Conservation (phyloP, 2,888 invertebrate genomes). For the Athalia rosae region DNA sequence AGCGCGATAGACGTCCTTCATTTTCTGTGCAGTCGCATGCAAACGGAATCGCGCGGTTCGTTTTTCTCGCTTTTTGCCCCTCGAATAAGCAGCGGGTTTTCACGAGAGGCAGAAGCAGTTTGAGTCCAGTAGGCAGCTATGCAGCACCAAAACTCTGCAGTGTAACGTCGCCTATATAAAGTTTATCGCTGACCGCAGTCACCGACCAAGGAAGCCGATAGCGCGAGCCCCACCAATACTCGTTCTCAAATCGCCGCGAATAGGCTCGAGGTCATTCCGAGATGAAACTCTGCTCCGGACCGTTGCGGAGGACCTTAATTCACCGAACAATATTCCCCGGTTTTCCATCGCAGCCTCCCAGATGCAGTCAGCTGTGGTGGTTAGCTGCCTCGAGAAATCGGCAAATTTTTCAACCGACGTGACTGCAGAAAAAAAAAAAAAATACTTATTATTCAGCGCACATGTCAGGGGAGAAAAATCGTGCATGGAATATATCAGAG, state of each 20-base stretch:
- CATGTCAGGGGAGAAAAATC: too few species aligned
- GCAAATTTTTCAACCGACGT: too few species aligned
- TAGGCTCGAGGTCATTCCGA: conserved; percentile 28
- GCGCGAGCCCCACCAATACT: conserved; percentile 26
- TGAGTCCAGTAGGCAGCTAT: background rate
- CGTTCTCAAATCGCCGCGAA: conserved; percentile 50
- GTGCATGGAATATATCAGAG: too few species aligned
- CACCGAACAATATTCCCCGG: background rate
- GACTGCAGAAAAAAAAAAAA: too few species aligned
- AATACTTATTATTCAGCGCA: too few species aligned
- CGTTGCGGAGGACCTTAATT: conserved; percentile 39
- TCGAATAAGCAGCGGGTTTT: too few species aligned
- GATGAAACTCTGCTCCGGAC: conserved; percentile 44
- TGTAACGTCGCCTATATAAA: conserved; percentile 5
- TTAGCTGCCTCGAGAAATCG: too few species aligned
- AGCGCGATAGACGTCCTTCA: conserved; percentile 27
- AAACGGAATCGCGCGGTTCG: conserved; percentile 6
- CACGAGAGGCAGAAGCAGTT: background rate
- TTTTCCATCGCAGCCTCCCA: background rate
- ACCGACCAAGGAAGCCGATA: conserved; percentile 59
- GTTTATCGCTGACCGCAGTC: conserved; percentile 49
- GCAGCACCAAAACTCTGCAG: conserved; percentile 32
- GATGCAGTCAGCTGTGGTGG: too few species aligned
- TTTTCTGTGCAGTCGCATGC: background rate
- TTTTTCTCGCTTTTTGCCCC: background rate